Evolutionary conservation across 2,888 invertebrate species (phyloP).

Genomic region (Monoplex corrugatus): DNA sequence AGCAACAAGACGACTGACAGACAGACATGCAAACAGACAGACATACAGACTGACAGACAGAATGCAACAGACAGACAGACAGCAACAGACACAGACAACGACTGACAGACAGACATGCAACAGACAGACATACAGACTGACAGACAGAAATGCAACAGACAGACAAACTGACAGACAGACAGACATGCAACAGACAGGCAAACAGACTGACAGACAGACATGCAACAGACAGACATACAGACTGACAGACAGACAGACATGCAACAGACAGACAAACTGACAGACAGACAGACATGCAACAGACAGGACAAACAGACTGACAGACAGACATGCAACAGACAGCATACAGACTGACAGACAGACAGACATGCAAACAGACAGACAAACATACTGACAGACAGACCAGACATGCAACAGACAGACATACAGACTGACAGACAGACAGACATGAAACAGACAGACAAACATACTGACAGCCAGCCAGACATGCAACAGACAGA

Average conservation of each 20-base stretch:
- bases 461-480: not conserved
- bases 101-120: not conserved
- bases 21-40: not conserved
- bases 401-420: not conserved
- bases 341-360: too few species aligned
- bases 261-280: not conserved
- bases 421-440: not conserved
- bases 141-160: not conserved
- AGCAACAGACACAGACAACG: not conserved
- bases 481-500: not conserved
- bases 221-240: not conserved
- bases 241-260: not conserved
- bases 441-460: not conserved
- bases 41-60: not conserved
- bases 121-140: not conserved
- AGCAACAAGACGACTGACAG: not conserved
- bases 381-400: not conserved
- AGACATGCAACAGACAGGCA: not conserved
- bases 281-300: not conserved
- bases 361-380: too few species aligned
- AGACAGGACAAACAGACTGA: not conserved
- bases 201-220: too few species aligned
- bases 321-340: not conserved
- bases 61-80: not conserved
- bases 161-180: slow-evolving; percentile 9